Conservation (phyloP, 2,113 vertebrate species). For the Sylvia atricapilla region DNA sequence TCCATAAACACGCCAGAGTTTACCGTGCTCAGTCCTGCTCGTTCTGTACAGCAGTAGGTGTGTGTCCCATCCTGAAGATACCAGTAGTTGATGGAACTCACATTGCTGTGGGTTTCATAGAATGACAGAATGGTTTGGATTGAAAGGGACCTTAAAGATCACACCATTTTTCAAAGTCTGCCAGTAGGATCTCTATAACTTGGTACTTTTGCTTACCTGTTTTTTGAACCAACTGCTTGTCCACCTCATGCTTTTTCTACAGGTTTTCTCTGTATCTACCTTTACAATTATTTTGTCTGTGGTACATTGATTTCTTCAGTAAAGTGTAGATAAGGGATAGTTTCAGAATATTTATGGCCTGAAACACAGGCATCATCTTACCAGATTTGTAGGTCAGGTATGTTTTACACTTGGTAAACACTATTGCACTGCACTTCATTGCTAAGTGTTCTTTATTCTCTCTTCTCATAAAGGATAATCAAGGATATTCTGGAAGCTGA, state of each 20-base stretch:
- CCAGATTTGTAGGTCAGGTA: neutral
- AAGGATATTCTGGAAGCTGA: neutral
- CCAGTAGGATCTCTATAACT: neutral
- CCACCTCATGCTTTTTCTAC: neutral
- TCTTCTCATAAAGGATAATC: neutral
- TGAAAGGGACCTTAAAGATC: neutral
- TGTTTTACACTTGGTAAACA: neutral
- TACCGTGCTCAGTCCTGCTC: neutral
- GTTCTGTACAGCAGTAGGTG: neutral
- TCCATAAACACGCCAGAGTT: too few relatives aligned
- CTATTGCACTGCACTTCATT: neutral
- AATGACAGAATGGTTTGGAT: neutral
- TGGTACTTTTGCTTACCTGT: neutral
- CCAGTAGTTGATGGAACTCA: neutral
- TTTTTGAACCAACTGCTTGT: neutral
- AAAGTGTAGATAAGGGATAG: neutral
- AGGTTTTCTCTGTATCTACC: neutral
- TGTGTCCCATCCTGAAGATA: neutral
- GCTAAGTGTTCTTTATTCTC: neutral
- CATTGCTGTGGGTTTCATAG: neutral
- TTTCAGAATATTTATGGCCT: neutral
- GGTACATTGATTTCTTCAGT: neutral
- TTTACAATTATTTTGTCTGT: neutral
- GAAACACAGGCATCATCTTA: neutral
- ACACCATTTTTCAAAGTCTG: neutral